A percentile compares a stretch with the other conserved stretches of the same genome.
phyloP scores from a whole-genome alignment of 2,888 invertebrate genomes.

The Nymphalis urticae region DNA sequence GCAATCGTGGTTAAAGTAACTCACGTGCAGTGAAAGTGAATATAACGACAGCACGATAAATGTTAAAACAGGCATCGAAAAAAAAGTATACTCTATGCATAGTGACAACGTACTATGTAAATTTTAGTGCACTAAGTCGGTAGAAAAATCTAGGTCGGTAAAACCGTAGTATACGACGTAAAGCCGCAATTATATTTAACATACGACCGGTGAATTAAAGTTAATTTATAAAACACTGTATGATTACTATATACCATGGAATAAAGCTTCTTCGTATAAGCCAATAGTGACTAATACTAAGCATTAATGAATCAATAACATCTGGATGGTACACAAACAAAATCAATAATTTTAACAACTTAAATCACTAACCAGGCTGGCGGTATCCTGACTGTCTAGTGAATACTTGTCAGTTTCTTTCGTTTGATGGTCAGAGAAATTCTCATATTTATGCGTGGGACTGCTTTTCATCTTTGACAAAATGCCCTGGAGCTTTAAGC shows the following conservation, averaged over 20 bases:
- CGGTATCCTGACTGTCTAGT: constrained; percentile 78
- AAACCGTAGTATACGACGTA: constrained; percentile 6
- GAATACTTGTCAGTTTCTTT: constrained; percentile 78
- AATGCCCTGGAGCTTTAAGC: constrained; percentile 62
- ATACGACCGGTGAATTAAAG: not conserved
- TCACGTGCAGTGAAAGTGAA: constrained; percentile 41
- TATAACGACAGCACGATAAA: constrained; percentile 31
- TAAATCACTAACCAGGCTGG: constrained; percentile 72
- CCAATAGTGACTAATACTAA: constrained; percentile 44
- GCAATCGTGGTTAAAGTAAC: constrained; percentile 42
- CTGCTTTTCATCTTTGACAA: constrained; percentile 79
- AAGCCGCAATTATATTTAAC: constrained; percentile 3
- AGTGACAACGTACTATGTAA: constrained; percentile 13
- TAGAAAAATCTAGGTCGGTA: constrained; percentile 56
- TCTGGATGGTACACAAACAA: constrained; percentile 69
- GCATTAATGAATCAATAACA: constrained; percentile 69
- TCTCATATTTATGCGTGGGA: constrained; percentile 77
- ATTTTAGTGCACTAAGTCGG: constrained; percentile 28
- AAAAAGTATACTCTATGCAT: constrained; percentile 7
- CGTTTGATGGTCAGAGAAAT: constrained; percentile 73
- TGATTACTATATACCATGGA: constrained; percentile 21
- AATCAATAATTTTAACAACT: constrained; percentile 72
- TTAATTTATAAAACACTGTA: not conserved
- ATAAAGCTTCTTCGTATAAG: constrained; percentile 7
- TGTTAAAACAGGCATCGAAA: constrained; percentile 16